Evolutionary conservation across 2,113 vertebrate species (phyloP).

Genomic region (Sciurus niger): DNA sequence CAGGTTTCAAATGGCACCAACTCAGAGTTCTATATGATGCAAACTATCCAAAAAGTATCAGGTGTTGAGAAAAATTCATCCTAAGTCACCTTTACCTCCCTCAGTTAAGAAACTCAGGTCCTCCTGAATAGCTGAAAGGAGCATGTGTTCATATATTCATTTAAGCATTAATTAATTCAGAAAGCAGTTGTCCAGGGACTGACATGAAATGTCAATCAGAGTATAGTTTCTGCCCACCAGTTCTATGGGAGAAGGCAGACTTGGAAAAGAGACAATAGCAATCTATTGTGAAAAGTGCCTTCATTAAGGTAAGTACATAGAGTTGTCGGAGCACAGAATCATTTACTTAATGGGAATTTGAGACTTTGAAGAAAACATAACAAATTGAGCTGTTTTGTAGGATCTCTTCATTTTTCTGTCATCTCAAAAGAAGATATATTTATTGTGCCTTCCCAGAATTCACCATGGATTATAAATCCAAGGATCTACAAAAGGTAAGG

Average conservation of each 20-base stretch:
- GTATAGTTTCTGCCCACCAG: not conserved
- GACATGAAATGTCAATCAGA: not conserved
- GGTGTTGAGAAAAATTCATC: not conserved
- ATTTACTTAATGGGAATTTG: not conserved
- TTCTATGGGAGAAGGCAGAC: not conserved
- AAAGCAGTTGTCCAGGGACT: not conserved
- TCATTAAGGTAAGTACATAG: not conserved
- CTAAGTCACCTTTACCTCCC: not conserved
- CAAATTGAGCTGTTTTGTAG: not conserved
- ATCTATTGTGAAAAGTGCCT: not conserved
- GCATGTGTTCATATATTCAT: not conserved
- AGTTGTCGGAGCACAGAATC: not conserved
- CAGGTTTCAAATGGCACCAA: not conserved
- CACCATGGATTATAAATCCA: not conserved
- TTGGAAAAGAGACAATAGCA: not conserved
- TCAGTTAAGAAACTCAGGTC: not conserved
- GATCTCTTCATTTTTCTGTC: constrained; percentile 7
- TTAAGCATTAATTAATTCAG: constrained; percentile 13
- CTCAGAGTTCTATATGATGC: not conserved
- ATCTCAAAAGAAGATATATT: not conserved
- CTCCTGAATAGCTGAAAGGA: not conserved
- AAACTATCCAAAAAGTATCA: not conserved
- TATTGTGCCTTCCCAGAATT: not conserved
- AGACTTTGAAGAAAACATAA: not conserved
- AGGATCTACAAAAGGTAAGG: not conserved